Evolutionary conservation across 1,140 invertebrate genomes (phyloP).

Genomic region (Cydia pomonella): DNA sequence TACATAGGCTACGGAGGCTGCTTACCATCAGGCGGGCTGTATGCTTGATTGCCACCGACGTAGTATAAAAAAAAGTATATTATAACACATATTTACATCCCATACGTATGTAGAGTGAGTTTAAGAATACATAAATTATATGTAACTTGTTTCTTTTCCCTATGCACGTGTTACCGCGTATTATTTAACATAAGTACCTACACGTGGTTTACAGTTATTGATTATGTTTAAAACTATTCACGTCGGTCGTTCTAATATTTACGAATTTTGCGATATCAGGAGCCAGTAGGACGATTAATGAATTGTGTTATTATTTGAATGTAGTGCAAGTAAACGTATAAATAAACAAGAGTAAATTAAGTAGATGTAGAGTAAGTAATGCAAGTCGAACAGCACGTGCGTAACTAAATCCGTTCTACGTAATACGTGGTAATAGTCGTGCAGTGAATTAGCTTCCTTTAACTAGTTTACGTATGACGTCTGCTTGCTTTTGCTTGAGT

Average conservation of each 20-base stretch:
- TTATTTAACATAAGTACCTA: not conserved
- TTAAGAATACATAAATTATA: not conserved
- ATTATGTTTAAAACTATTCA: not conserved
- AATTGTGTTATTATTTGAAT: not conserved
- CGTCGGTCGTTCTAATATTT: slow-evolving; percentile 1
- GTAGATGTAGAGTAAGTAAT: slow-evolving; percentile 18
- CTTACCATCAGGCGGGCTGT: too few species aligned
- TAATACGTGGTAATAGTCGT: slow-evolving; percentile 9
- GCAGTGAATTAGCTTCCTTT: slow-evolving; percentile 13
- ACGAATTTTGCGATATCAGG: too few species aligned
- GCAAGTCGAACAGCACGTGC: slow-evolving; percentile 11
- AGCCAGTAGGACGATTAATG: not conserved
- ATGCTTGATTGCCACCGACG: too few species aligned
- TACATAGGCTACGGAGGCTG: too few species aligned
- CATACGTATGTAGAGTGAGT: not conserved
- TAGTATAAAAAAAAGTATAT: too few species aligned
- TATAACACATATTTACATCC: not conserved
- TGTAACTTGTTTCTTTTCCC: not conserved
- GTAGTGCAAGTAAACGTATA: not conserved
- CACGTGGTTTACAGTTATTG: not conserved
- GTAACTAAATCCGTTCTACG: slow-evolving; percentile 30
- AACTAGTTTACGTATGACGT: slow-evolving; percentile 23
- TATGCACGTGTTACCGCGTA: not conserved
- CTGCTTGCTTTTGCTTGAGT: slow-evolving; percentile 19
- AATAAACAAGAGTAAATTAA: not conserved